Evolutionary conservation across 2,797 vertebrate genomes (phyloP), one percentile per base, ranked within the genome.

Genomic region (Cryptoblepharus egeriae): DNA sequence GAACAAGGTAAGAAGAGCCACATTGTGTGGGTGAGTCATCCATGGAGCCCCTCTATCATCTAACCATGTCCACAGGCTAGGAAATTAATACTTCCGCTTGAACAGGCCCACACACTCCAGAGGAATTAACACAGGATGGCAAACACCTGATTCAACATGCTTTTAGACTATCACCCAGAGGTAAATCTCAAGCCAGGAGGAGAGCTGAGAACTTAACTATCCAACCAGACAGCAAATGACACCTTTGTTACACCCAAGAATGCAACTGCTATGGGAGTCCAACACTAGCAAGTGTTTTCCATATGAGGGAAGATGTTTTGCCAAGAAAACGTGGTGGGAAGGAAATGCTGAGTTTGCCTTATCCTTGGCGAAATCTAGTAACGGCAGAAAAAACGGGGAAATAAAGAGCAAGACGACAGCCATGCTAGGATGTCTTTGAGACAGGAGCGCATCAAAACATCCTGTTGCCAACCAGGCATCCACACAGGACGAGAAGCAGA

Each of bases 1-100:
- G 42, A 79, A 77, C 55, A 85, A 92, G 94, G 93, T 95, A 95
- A 93, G 95, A 94, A 91, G 90, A 95, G 93, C 91, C 94, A 90
- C 88, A 71, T 0, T 35, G 92, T 79, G 94, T 93, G 82, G 93
- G 91, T 60, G 83, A 96, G 87, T 95, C 94, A 95, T 75, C 76
- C 80, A 77, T 75, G 58, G 67, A 75, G 81, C 90, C 90, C 88
- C 88, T 57, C 55, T 81, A 49, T 32, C 52, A 37, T 68, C 77
- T 30, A 0, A 37, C 45, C 5, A 6, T 45, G 28, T 49, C n/a
- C n/a, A 61, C 28, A 22, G 76, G 24, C 11, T 70, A 57, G 80
- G 61, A 82, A 75, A 58, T 52, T n/a, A 58, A 79, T 55, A 61
- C 30, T 82, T 74, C 32, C 65, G 39, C 26, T 57, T 63, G 64